Evolutionary conservation across 1,140 invertebrate species (phyloP).

Genomic region (Calycopis cecrops): DNA sequence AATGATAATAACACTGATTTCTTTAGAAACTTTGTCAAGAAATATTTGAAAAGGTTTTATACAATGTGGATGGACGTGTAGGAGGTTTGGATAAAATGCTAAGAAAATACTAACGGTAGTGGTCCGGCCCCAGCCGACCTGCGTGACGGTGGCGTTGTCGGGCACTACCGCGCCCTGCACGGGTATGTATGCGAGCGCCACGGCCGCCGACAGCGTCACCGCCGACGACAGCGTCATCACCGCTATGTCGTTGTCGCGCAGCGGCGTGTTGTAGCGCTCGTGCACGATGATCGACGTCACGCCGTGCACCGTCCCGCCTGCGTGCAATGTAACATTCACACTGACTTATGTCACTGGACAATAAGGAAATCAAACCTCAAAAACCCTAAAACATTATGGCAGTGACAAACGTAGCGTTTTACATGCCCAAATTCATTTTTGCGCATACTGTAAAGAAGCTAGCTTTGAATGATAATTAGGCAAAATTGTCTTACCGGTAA

Average conservation of each 20-base stretch:
- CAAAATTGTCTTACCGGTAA: no score
- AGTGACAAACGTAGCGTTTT: no score
- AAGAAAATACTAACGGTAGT: constrained; percentile 24
- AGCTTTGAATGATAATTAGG: no score
- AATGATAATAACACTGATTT: no score
- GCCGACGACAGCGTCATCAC: constrained; percentile 33
- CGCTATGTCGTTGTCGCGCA: constrained; percentile 45
- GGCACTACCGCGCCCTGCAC: constrained; percentile 26
- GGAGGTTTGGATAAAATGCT: no score
- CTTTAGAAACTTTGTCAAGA: no score
- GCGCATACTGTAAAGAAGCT: no score
- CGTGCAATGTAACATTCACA: background rate
- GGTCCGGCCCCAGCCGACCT: constrained; percentile 49
- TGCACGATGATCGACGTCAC: constrained; percentile 38
- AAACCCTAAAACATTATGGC: no score
- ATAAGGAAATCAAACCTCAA: no score
- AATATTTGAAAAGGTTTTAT: no score
- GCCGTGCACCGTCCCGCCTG: constrained; percentile 32
- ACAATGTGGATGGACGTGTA: no score
- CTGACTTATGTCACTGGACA: background rate
- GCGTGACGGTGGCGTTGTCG: constrained; percentile 28
- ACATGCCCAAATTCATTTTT: no score
- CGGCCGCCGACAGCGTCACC: constrained; percentile 24
- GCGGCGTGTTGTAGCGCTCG: constrained; percentile 36
- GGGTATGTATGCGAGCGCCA: constrained; percentile 28